These are phyloP conservation scores for Drosophila insularis DNA, from an alignment of 1,140 invertebrate species.

Conservation along the genomic window DNA sequence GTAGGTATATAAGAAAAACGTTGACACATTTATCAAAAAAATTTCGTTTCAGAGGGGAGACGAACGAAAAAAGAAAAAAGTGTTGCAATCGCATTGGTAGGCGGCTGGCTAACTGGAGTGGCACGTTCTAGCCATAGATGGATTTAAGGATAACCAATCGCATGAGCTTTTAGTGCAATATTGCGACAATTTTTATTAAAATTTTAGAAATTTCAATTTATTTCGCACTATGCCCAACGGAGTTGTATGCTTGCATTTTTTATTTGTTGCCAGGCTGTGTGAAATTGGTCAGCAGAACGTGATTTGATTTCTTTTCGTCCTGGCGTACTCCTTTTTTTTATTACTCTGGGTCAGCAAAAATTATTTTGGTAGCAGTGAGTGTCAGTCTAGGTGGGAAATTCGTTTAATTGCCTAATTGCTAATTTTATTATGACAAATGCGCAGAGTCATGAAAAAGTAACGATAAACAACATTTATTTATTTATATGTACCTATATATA, in stretches of 20 bases:
- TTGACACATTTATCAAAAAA: constrained; percentile 45
- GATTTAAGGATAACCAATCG: constrained; percentile 47
- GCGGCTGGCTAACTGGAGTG: constrained; percentile 17
- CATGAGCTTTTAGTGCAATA: constrained; percentile 71
- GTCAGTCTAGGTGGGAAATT: neutral
- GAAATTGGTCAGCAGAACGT: constrained; percentile 75
- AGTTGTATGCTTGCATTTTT: constrained; percentile 50
- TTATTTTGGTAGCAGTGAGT: neutral
- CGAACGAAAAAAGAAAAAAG: constrained; percentile 22
- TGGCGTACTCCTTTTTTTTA: constrained; percentile 6
- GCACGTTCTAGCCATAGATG: constrained; percentile 56
- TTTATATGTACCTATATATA: neutral
- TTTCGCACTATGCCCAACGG: constrained; percentile 52
- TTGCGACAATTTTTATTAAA: constrained; percentile 80
- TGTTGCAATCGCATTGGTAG: constrained; percentile 52
- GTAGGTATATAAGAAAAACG: constrained; percentile 5
- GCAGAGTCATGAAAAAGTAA: constrained; percentile 33
- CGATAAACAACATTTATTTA: neutral
- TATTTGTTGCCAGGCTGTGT: constrained; percentile 73
- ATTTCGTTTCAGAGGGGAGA: constrained; percentile 4
- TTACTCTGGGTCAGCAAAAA: constrained; percentile 37
- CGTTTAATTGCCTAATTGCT: constrained; percentile 58
- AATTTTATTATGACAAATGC: constrained; percentile 76
- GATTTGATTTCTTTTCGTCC: constrained; percentile 59
- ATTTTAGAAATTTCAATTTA: constrained; percentile 77